These are phyloP conservation scores for Pimpla rufipes DNA, from an alignment of 2,888 invertebrate species.

Conservation along the genomic window DNA sequence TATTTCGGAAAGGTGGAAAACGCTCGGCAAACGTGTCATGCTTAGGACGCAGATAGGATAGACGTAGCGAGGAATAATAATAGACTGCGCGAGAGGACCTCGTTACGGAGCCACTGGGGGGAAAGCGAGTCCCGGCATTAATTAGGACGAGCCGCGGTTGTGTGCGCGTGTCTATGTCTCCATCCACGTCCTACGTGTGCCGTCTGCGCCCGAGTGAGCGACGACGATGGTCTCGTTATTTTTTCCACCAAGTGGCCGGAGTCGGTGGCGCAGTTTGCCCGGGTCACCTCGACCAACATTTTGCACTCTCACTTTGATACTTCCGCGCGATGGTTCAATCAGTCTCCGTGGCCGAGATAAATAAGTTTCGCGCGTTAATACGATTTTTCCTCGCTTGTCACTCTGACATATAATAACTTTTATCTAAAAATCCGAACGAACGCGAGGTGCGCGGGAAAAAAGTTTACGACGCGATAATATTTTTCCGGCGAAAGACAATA, in stretches of 20 bases:
- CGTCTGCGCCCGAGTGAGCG: slow-evolving; percentile 10
- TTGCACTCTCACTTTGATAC: slow-evolving; percentile 17
- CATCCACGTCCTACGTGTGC: background rate
- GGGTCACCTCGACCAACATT: slow-evolving; percentile 27
- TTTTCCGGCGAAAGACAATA: slow-evolving; percentile 15
- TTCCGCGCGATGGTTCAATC: slow-evolving; percentile 3
- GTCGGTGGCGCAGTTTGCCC: slow-evolving; percentile 38
- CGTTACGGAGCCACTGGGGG: slow-evolving; percentile 58
- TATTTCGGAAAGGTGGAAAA: slow-evolving; percentile 45
- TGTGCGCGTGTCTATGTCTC: background rate
- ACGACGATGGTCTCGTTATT: slow-evolving; percentile 53
- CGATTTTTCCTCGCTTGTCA: background rate
- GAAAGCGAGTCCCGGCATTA: slow-evolving; percentile 60
- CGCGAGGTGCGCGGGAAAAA: background rate
- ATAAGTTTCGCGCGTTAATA: background rate
- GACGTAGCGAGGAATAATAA: slow-evolving; percentile 50
- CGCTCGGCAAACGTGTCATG: slow-evolving; percentile 45
- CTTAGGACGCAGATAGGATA: slow-evolving; percentile 46
- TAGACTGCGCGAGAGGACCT: slow-evolving; percentile 57
- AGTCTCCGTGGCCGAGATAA: background rate
- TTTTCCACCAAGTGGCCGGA: slow-evolving; percentile 47
- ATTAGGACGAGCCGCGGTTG: slow-evolving; percentile 55
- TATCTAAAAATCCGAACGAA: background rate
- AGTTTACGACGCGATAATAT: background rate
- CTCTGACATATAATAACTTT: background rate